These are phyloP conservation scores for Thelaira solivaga DNA, from an alignment of 2,888 invertebrate species.

Conservation along the genomic window DNA sequence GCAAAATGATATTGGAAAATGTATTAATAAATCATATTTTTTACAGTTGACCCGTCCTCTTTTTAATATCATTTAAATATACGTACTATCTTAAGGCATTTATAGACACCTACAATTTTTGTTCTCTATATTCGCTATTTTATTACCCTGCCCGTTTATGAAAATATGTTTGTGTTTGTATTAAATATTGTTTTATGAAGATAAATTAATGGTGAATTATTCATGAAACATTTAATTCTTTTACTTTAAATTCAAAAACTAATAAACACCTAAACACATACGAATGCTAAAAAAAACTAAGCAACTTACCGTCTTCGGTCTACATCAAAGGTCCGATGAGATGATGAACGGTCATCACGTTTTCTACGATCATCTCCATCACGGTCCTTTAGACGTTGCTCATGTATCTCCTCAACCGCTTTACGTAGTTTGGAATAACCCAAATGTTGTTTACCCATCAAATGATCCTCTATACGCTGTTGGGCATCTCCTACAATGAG, in stretches of 20 bases:
- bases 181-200: too few relatives aligned
- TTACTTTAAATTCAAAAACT: neutral
- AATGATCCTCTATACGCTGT: slow-evolving; percentile 97
- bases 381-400: slow-evolving; percentile 80
- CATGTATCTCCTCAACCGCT: slow-evolving; percentile 83
- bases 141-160: too few relatives aligned
- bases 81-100: too few relatives aligned
- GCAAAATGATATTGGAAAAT: too few relatives aligned
- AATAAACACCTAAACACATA: neutral
- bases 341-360: slow-evolving; percentile 71
- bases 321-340: slow-evolving; percentile 60
- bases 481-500: slow-evolving; percentile 99
- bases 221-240: too few relatives aligned
- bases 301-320: slow-evolving; percentile 68
- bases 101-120: too few relatives aligned
- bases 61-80: too few relatives aligned
- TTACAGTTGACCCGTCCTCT: too few relatives aligned
- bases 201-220: too few relatives aligned
- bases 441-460: slow-evolving; percentile 99
- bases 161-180: too few relatives aligned
- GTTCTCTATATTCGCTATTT: too few relatives aligned
- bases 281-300: neutral
- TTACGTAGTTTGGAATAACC: slow-evolving; percentile 86
- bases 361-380: slow-evolving; percentile 80
- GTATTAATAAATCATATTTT: too few relatives aligned